Conservation (phyloP, 2,888 invertebrate species). For the Thelaira solivaga region DNA sequence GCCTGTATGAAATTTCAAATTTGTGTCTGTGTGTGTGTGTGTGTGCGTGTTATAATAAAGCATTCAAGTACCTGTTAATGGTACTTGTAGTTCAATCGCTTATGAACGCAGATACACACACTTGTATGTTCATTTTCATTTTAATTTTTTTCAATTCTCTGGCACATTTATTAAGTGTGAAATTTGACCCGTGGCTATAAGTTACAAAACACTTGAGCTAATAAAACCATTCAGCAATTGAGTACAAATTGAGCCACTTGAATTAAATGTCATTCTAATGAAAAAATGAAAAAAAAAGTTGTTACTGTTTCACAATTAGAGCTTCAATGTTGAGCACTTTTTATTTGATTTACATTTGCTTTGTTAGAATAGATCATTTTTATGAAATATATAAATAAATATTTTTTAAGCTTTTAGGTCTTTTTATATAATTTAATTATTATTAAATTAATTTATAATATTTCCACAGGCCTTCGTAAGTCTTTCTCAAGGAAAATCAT, state of each 20-base stretch:
- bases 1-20: not conserved
- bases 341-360: too few species aligned
- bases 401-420: too few species aligned
- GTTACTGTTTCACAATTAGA: too few species aligned
- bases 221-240: conserved; percentile 61
- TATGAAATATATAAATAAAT: too few species aligned
- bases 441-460: too few species aligned
- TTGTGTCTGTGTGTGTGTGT: not conserved
- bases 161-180: conserved; percentile 66
- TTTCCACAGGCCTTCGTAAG: too few species aligned
- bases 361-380: too few species aligned
- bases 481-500: too few species aligned
- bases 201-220: conserved; percentile 73
- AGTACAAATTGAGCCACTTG: conserved; percentile 59
- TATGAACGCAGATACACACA: not conserved
- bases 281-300: conserved; percentile 10
- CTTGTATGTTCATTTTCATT: conserved; percentile 14
- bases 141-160: conserved; percentile 42
- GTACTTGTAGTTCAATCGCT: conserved; percentile 66
- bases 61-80: conserved; percentile 75
- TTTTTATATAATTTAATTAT: too few species aligned
- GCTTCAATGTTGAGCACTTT: too few species aligned
- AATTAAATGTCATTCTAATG: conserved; percentile 47
- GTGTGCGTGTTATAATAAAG: conserved; percentile 32
- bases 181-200: conserved; percentile 76